Conservation (phyloP, 2,113 vertebrate genomes). For the Pachyramphus minor region DNA sequence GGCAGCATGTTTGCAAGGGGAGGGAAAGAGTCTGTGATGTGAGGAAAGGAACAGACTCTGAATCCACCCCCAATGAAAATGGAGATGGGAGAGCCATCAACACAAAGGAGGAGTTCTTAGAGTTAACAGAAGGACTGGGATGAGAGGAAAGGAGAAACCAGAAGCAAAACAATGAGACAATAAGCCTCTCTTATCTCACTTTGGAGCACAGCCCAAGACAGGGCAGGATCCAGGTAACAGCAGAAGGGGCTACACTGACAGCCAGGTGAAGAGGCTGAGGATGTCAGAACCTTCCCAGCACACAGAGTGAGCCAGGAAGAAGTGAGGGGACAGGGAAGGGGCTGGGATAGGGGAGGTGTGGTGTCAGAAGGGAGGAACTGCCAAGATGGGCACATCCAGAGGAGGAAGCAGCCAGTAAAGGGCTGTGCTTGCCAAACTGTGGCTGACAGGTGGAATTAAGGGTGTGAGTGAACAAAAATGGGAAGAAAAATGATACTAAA, state of each 20-base stretch:
- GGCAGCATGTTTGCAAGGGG: not conserved
- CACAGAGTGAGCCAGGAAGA: not conserved
- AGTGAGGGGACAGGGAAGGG: not conserved
- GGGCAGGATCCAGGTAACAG: not conserved
- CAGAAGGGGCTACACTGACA: not conserved
- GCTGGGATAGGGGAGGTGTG: not conserved
- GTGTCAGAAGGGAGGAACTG: not conserved
- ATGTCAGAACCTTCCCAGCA: not conserved
- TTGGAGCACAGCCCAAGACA: not conserved
- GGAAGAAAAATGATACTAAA: not conserved
- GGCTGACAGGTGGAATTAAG: not conserved
- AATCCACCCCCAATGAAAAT: not conserved
- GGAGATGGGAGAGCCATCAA: not conserved
- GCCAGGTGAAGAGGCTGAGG: not conserved
- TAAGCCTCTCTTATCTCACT: not conserved
- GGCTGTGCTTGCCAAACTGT: not conserved
- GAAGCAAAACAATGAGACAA: not conserved
- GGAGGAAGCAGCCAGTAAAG: not conserved
- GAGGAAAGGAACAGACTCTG: not conserved
- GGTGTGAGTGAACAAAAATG: not conserved
- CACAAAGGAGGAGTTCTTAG: not conserved
- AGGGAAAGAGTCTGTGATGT: not conserved
- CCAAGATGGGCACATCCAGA: not conserved
- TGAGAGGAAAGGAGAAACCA: not conserved
- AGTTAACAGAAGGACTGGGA: not conserved